Percentiles rank a stretch among this genome's conserved stretches.
These are phyloP conservation scores for Drosophila sp. DNA, from an alignment of 1,140 invertebrate genomes.

Conservation along the genomic window DNA sequence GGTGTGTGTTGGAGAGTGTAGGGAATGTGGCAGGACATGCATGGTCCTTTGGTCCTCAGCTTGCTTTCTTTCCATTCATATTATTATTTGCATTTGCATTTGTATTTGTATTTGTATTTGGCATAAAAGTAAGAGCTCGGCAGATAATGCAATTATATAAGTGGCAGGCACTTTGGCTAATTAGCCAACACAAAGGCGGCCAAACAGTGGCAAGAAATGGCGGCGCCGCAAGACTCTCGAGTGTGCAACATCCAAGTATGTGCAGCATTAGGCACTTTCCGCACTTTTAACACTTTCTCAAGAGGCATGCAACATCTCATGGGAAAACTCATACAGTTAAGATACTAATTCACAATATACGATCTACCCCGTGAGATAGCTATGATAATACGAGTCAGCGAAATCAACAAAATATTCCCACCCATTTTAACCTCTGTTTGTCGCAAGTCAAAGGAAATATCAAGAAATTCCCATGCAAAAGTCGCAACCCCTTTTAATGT, in stretches of 20 bases:
- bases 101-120: conserved; percentile 55
- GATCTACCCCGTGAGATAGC: conserved; percentile 26
- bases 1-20: conserved; percentile 11
- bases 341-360: conserved; percentile 36
- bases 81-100: conserved; percentile 70
- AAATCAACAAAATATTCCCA: conserved; percentile 80
- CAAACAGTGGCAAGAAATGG: conserved; percentile 42
- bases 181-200: conserved; percentile 53
- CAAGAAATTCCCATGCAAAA: conserved; percentile 68
- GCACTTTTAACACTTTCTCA: conserved; percentile 40
- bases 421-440: conserved; percentile 75
- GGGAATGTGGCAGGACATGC: conserved; percentile 27
- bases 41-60: conserved; percentile 26
- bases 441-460: conserved; percentile 32
- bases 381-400: conserved; percentile 26
- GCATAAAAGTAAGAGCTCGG: conserved; percentile 57
- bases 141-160: conserved; percentile 82
- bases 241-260: background rate
- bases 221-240: conserved; percentile 15
- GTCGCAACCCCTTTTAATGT: conserved; percentile 26
- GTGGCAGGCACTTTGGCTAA: conserved; percentile 78
- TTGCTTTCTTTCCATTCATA: conserved; percentile 60
- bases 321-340: conserved; percentile 56
- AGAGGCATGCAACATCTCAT: conserved; percentile 66
- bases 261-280: conserved; percentile 2